Evolutionary conservation across 2,888 invertebrate genomes (phyloP), one percentile per base, ranked within the genome.

Genomic region (Epirrhoe tristata): DNA sequence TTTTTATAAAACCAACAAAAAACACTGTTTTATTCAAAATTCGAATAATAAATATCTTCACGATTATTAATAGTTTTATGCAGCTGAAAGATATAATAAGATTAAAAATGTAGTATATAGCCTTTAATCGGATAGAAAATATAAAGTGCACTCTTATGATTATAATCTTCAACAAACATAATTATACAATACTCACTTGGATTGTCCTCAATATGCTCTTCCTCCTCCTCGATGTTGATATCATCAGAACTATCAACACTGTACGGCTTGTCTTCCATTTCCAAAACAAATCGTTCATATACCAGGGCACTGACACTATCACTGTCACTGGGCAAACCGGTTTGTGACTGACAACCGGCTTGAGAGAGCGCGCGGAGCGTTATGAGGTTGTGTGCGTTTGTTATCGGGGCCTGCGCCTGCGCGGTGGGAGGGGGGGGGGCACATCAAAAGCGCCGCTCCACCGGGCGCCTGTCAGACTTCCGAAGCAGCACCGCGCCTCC

Each of bases 191-290:
- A 77, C 93, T 86, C 77, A 93, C 93, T 90, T 75, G 90, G 90
- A 84, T 86, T 92, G 62, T 88, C 88, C 74, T 90, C 92, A 70
- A 88, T 86, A 66, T 88, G 88, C 63, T 93, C 92, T 76, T 92
- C 93, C 61, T 91, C 91, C 69, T 91, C 92, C 71, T 93, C 93
- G 53, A 93, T 91, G 77, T 93, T 92, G 71, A 93, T 90, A 85
- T 93, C 93, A 79, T 93, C 93, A 43, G 90, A 93, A 88, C 93
- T 93, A 72, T 93, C 93, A 84, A 92, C 91, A 92, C 93, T 92
- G 81, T 89, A 93, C 64, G 91, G 88, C 77, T 92, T 93, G 77
- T 93, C 93, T 88, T 93, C 93, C 93, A 93, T 93, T 82, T 89
- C 86, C 87, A 88, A 82, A 82, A 80, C 74, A 74, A 71, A 77